Evolutionary conservation across 1,140 invertebrate species (phyloP).

Genomic region (Trichonephila clavata): DNA sequence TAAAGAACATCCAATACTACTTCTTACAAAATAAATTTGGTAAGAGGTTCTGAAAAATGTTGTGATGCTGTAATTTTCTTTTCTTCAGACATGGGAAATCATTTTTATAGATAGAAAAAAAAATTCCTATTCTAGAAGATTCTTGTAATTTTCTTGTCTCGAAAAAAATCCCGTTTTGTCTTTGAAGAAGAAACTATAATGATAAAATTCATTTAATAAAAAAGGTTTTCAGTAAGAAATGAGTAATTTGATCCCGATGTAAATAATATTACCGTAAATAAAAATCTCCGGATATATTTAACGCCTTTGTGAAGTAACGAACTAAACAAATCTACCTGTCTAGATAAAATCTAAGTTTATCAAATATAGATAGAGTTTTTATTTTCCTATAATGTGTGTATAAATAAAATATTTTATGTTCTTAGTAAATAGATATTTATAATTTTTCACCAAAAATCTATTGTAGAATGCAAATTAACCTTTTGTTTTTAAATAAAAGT

Average conservation of each 20-base stretch:
- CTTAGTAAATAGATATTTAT: too few relatives aligned
- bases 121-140: not conserved
- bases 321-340: too few relatives aligned
- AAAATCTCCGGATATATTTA: too few relatives aligned
- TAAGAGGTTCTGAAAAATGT: not conserved
- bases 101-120: not conserved
- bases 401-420: too few relatives aligned
- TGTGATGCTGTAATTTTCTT: constrained; percentile 18
- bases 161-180: not conserved
- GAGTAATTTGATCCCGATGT: not conserved
- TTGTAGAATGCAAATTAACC: too few relatives aligned
- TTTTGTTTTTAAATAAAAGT: too few relatives aligned
- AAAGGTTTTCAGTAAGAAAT: not conserved
- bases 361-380: too few relatives aligned
- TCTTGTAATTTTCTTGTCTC: not conserved
- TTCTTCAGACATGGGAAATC: not conserved
- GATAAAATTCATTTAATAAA: not conserved
- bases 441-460: too few relatives aligned
- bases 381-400: too few relatives aligned
- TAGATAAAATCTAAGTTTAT: too few relatives aligned
- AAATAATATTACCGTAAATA: not conserved
- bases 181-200: not conserved
- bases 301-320: too few relatives aligned
- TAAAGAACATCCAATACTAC: not conserved
- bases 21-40: not conserved